Base-by-base conservation (phyloP, 2,888 invertebrate species). In the Eurois occulta region DNA sequence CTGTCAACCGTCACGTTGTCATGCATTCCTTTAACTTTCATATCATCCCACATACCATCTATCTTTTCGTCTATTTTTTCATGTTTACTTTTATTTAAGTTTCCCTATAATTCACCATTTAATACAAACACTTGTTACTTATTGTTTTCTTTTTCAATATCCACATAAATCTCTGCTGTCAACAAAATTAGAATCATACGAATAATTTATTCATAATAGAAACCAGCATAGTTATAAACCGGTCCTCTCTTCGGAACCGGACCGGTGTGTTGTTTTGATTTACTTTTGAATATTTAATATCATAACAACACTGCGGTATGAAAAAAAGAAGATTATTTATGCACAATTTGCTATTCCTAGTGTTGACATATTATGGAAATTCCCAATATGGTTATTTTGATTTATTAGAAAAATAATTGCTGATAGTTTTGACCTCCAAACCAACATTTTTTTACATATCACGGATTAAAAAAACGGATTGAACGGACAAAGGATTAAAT, bases 181-280 rank as follows among this genome's bases (percentile, higher is more conserved):
- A 65, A 65, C 35, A 28, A 77, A 48, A 70, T 58, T 62, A 74
- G 43, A 48, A 1, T 52, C 6, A 52, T 11, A 13, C 28, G 13
- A 35, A 58, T 60, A 74, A 66, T 79, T 62, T 60, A 52, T 75
- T 48, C 77, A 11, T 66, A 28, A 8, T 81, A 60, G 35, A 52
- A 65, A 67, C 58, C 74, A 74, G n/a, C 64, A 62, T n/a, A 79
- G 21, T 64, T 74, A 55, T 21, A 35, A 72, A 76, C 86, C 52
- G 80, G 80, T 79, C n/a, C 21, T n/a, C 16, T 65, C 72, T 48
- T 79, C 46, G 24, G 11, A 75, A 52, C 58, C 5, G n/a, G n/a
- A n/a, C n/a, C 74, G 48, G 11, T 24, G 48, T 72, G 58, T 58
- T 58, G 28, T 28, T 24, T 28, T 60, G n/a, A 2, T 65, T 58